Percentiles rank a stretch among this genome's conserved stretches.
Evolutionary conservation across 2,888 invertebrate species (phyloP).

Genomic region (Cenopis cana): DNA sequence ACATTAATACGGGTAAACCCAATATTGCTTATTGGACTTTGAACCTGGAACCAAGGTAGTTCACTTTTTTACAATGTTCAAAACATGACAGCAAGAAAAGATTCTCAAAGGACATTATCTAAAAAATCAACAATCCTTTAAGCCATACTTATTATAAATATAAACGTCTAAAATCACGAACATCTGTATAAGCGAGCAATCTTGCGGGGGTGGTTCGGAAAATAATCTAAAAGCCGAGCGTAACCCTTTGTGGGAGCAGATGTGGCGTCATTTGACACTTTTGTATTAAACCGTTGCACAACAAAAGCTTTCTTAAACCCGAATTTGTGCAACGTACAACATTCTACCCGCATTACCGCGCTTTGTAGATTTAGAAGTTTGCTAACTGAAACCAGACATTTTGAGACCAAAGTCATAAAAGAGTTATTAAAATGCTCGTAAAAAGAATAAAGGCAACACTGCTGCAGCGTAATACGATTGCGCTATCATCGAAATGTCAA

Average conservation of each 20-base stretch:
- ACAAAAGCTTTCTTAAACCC: slow-evolving; percentile 83
- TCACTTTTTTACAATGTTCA: not conserved
- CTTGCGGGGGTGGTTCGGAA: slow-evolving; percentile 83
- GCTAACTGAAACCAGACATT: slow-evolving; percentile 36
- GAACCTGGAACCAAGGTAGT: not conserved
- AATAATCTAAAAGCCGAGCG: slow-evolving; percentile 80
- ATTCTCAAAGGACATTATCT: slow-evolving; percentile 46
- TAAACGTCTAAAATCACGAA: slow-evolving; percentile 61
- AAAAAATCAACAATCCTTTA: slow-evolving; percentile 56
- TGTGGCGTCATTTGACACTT: slow-evolving; percentile 86
- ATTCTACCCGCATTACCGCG: slow-evolving; percentile 80
- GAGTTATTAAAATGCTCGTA: slow-evolving; percentile 19
- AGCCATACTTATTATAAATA: slow-evolving; percentile 55
- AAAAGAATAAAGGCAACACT: slow-evolving; percentile 48
- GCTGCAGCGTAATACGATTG: slow-evolving; percentile 58
- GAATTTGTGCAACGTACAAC: slow-evolving; percentile 81
- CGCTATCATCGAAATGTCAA: slow-evolving; percentile 78
- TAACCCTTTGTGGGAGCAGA: slow-evolving; percentile 84
- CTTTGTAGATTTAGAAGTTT: slow-evolving; percentile 53
- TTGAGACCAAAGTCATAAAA: slow-evolving; percentile 16
- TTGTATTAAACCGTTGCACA: slow-evolving; percentile 85
- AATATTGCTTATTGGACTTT: no score
- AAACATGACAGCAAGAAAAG: slow-evolving; percentile 23
- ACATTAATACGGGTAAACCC: not conserved
- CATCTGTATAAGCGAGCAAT: slow-evolving; percentile 83